phyloP scores from a whole-genome alignment of 2,113 vertebrate genomes.

The Cervus canadensis region DNA sequence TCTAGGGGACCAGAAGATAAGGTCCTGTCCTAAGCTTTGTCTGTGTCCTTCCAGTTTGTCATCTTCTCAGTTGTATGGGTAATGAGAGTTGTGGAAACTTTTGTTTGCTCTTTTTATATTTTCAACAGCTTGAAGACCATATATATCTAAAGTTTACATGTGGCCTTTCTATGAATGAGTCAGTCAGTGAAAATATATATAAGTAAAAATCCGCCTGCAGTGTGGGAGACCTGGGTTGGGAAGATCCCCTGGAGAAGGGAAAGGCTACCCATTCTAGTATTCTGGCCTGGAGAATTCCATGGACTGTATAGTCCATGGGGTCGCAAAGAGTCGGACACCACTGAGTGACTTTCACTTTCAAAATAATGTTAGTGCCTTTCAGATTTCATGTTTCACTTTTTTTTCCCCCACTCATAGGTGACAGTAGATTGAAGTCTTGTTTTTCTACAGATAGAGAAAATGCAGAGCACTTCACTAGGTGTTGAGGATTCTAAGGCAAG shows the following conservation, averaged over 20 bases:
- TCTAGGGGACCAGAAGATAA: background rate
- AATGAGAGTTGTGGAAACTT: background rate
- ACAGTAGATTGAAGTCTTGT: background rate
- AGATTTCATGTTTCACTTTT: background rate
- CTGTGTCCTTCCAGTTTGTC: background rate
- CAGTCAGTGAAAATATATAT: background rate
- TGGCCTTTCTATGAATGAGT: background rate
- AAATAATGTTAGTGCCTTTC: background rate
- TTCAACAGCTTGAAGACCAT: background rate
- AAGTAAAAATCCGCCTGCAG: background rate
- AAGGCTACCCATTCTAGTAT: background rate
- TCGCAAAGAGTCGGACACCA: background rate
- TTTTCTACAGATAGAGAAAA: background rate
- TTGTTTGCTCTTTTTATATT: background rate
- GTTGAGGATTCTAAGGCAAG: background rate
- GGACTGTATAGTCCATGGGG: background rate
- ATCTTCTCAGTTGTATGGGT: background rate
- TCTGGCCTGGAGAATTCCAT: background rate
- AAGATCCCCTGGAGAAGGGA: background rate
- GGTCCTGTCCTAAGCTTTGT: background rate
- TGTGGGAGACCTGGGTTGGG: background rate
- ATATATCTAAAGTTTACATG: background rate
- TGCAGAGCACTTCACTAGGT: background rate
- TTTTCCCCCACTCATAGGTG: background rate
- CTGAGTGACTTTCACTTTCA: background rate